Base-by-base conservation (phyloP, 2,797 vertebrate genomes). In the Chrysocyon brachyurus region DNA sequence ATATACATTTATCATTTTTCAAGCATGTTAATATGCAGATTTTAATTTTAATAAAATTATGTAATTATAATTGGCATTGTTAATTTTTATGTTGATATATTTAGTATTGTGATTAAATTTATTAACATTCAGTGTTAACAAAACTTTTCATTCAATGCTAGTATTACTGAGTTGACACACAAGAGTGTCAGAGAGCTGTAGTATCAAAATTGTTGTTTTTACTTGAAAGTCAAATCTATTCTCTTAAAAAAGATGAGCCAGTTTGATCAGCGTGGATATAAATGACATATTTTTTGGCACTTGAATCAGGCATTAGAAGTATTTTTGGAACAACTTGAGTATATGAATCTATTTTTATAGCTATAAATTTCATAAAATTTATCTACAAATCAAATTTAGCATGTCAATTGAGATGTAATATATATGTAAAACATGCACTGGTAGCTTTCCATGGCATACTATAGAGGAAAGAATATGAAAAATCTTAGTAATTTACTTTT, bases 191-290 rank as follows among this genome's bases (percentile, higher is more conserved):
- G 10, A 92, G 46, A 90, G 22, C 63, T 70, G 2, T 63, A 54
- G 22, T 52, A 92, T 96, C 70, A 26, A 82, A 89, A 91, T 33
- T 64, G 12, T 56, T 63, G 11, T 10, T 81, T 95, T 91, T 82
- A 11, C 12, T 77, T 72, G 21, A 90, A 91, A 90, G 59, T 72
- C 31, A 95, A 15, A 94, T 95, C 5, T 1, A 66, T 59, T 77
- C 7, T 64, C 49, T 1, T 52, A 31, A 79, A 79, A 59, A 46
- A n/a, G 24, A 68, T 40, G 3, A 70, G 33, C 8, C 17, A 33
- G 4, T 70, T n/a, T 86, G 26, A 49, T 91, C 1, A 59, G 3
- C 72, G 5, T 87, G 57, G 1, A 10, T n/a, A 64, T 49, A 22
- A 49, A 33, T 19, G 14, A 73, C 75, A 63, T 73, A 59, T 26